Evolutionary conservation across 2,888 invertebrate genomes (phyloP).

Genomic region (Synanthedon vespiformis): DNA sequence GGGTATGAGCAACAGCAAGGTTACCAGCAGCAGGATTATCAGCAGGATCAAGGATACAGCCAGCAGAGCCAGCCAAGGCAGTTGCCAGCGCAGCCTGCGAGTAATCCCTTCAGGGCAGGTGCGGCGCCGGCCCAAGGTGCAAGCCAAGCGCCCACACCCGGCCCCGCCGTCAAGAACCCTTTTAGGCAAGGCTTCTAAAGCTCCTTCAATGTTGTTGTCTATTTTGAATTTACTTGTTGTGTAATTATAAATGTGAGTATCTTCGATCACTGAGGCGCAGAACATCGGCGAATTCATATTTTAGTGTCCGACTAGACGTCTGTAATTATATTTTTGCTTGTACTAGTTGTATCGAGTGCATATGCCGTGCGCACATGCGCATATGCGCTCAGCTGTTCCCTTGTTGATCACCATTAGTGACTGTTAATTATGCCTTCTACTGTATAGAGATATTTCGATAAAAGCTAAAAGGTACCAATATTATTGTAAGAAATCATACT

Average conservation of each 20-base stretch:
- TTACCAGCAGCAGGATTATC: conserved; percentile 46
- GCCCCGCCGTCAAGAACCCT: conserved; percentile 75
- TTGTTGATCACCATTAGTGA: conserved; percentile 37
- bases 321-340: conserved; percentile 46
- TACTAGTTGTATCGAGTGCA: conserved; percentile 9
- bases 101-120: conserved; percentile 52
- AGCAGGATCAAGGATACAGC: conserved; percentile 47
- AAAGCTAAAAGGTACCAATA: conserved; percentile 1
- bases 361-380: too few species aligned
- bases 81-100: conserved; percentile 58
- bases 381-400: conserved; percentile 9
- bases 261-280: conserved; percentile 65
- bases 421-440: conserved; percentile 45
- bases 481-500: neutral
- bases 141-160: conserved; percentile 44
- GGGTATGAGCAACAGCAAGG: conserved; percentile 33
- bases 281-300: conserved; percentile 35
- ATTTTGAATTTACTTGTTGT: conserved; percentile 64
- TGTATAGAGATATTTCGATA: conserved; percentile 8
- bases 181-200: conserved; percentile 84
- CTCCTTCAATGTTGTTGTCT: conserved; percentile 57
- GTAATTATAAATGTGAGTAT: conserved; percentile 60
- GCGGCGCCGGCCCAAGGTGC: conserved; percentile 26
- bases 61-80: conserved; percentile 51
- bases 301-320: conserved; percentile 49